phyloP scores from a whole-genome alignment of 2,113 vertebrate species.

The Junco hyemalis region DNA sequence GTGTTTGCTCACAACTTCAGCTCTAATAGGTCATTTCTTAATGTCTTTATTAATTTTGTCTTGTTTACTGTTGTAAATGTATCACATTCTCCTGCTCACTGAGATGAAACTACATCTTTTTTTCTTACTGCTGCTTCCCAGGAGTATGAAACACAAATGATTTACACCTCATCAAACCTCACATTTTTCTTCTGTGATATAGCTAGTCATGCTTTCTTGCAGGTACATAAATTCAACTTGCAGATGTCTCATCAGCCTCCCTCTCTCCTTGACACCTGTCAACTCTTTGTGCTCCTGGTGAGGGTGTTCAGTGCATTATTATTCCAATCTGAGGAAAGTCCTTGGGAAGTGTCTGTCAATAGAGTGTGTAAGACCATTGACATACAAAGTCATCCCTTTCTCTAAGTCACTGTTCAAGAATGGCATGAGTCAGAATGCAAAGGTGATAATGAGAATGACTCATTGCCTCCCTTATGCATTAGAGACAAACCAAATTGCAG shows the following conservation, averaged over 20 bases:
- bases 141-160: neutral
- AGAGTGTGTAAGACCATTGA: neutral
- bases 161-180: neutral
- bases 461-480: neutral
- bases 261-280: neutral
- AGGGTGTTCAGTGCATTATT: neutral
- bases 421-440: neutral
- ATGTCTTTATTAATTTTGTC: neutral
- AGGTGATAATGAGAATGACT: neutral
- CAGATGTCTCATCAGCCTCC: neutral
- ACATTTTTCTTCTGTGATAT: neutral
- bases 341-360: neutral
- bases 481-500: neutral
- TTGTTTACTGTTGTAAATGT: neutral
- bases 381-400: neutral
- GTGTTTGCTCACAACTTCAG: neutral
- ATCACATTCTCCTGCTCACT: neutral
- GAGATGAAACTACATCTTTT: neutral
- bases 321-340: neutral
- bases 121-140: neutral
- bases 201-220: neutral
- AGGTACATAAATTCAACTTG: conserved; percentile 28
- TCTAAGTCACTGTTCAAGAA: neutral
- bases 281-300: neutral
- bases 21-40: neutral